Percentiles rank a stretch among this genome's conserved stretches.
Conservation (phyloP, 2,888 invertebrate species). For the Orthonychiurus folsomi region DNA sequence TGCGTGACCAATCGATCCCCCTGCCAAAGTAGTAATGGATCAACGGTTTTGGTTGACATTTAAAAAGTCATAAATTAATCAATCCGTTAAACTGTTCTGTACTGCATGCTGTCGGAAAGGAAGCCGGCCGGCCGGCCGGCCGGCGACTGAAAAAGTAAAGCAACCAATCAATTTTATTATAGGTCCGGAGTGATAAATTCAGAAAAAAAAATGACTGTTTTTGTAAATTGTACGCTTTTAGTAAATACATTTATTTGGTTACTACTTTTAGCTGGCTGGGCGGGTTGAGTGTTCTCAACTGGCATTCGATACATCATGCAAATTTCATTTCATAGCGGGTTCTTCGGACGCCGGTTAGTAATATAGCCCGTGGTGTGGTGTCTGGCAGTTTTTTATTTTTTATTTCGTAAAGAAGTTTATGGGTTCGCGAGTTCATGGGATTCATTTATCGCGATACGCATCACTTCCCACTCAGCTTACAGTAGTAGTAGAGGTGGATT, state of each 20-base stretch:
- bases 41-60: too few species aligned
- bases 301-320: not conserved
- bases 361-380: not conserved
- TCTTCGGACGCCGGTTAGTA: not conserved
- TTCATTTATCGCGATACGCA: too few species aligned
- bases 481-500: not conserved
- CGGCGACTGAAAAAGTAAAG: too few species aligned
- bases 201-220: not conserved
- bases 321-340: not conserved
- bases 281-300: not conserved
- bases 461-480: not conserved
- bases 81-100: too few species aligned
- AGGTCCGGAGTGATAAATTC: too few species aligned
- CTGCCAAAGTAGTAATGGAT: too few species aligned
- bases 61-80: too few species aligned
- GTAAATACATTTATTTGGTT: not conserved
- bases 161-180: too few species aligned
- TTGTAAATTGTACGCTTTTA: not conserved
- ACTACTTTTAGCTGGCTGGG: not conserved
- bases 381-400: not conserved
- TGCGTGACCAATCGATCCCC: too few species aligned
- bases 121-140: too few species aligned
- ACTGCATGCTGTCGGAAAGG: too few species aligned
- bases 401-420: not conserved
- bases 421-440: constrained; percentile 1